Conservation (phyloP, 2,888 invertebrate genomes). For the Andrena fulva region DNA sequence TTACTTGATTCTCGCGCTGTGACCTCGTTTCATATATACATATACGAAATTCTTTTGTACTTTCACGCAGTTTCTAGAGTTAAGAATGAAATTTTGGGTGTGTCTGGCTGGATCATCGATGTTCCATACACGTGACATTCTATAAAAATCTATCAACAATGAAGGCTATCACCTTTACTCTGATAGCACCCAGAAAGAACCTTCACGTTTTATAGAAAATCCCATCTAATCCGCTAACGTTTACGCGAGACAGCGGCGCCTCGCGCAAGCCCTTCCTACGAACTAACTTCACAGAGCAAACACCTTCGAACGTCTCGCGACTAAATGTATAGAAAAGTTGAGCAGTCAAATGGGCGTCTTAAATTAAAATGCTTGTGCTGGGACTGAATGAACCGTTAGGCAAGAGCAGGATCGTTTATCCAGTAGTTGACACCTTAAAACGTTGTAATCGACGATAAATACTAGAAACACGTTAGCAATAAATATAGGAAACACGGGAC, state of each 20-base stretch:
- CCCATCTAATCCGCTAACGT: constrained; percentile 36
- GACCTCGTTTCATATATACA: constrained; percentile 30
- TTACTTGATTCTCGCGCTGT: constrained; percentile 52
- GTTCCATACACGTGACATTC: constrained; percentile 19
- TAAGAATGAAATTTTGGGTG: constrained; percentile 43
- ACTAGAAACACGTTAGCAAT: constrained; percentile 53
- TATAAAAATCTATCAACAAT: constrained; percentile 65
- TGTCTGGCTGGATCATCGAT: constrained; percentile 24
- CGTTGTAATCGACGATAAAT: constrained; percentile 45
- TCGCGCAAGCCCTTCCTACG: constrained; percentile 1
- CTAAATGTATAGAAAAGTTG: constrained; percentile 70
- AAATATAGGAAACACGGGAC: constrained; percentile 63
- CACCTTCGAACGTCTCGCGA: constrained; percentile 59
- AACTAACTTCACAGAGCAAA: constrained; percentile 47
- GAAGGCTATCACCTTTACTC: constrained; percentile 37
- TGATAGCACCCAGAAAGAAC: constrained; percentile 59
- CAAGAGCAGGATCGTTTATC: constrained; percentile 57
- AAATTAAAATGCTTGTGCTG: constrained; percentile 55
- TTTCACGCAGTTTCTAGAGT: constrained; percentile 47
- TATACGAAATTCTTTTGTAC: constrained; percentile 58
- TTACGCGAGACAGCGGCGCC: constrained; percentile 33
- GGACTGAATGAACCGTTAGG: constrained; percentile 59
- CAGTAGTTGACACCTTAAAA: constrained; percentile 37
- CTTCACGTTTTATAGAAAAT: constrained; percentile 44
- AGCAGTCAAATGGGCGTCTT: constrained; percentile 61